A percentile compares a stretch with the other conserved stretches of the same genome.
Conservation (phyloP, 1,140 invertebrate species). For the Metopolophium dirhodum region DNA sequence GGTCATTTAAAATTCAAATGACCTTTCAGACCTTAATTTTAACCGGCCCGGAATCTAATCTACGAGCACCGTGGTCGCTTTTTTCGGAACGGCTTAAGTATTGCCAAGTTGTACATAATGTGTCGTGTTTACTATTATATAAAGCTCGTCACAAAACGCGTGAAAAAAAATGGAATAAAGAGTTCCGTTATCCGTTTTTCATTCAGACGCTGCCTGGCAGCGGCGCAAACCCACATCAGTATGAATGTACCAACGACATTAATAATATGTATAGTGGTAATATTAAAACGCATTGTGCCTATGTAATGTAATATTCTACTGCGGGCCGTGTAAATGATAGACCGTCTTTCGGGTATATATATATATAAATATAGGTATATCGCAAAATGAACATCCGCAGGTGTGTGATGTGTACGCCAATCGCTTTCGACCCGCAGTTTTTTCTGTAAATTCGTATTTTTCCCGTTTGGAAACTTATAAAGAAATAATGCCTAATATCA, state of each 20-base stretch:
- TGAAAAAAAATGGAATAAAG: not conserved
- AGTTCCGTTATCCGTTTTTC: not conserved
- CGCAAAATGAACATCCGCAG: not conserved
- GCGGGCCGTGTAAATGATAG: not conserved
- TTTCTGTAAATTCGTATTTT: not conserved
- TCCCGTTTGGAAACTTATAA: not conserved
- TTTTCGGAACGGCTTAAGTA: not conserved
- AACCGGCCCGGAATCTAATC: not conserved
- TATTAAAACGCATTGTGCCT: not conserved
- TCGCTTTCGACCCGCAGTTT: not conserved
- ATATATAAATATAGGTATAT: not conserved
- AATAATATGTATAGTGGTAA: not conserved
- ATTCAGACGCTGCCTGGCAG: not conserved
- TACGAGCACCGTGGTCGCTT: not conserved
- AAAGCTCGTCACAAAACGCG: not conserved
- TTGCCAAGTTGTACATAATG: not conserved
- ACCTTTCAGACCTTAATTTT: slow-evolving; percentile 37
- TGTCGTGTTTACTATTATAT: not conserved
- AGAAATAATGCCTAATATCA: not conserved
- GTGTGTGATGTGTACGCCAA: not conserved
- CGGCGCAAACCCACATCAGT: not conserved
- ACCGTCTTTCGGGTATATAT: not conserved
- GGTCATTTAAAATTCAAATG: slow-evolving; percentile 39
- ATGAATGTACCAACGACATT: not conserved
- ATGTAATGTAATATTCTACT: not conserved